A percentile compares a stretch with the other conserved stretches of the same genome.
Evolutionary conservation across 1,140 invertebrate species (phyloP).

Genomic region (Trissolcus basalis): DNA sequence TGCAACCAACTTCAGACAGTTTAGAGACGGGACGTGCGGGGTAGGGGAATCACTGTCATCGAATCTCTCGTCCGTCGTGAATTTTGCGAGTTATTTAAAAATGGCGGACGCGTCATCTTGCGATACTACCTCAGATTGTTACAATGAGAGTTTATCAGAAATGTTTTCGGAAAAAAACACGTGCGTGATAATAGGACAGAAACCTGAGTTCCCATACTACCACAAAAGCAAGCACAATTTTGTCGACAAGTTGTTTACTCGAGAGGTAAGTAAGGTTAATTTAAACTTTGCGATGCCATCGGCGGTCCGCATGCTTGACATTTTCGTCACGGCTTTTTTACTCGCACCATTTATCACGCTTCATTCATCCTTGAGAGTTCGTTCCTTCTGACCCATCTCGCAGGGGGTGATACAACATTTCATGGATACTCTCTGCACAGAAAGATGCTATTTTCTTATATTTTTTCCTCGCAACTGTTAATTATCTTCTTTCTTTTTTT

Average conservation of each 20-base stretch:
- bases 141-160: constrained; percentile 73
- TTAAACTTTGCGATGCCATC: constrained; percentile 28
- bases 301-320: constrained; percentile 42
- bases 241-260: constrained; percentile 69
- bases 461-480: too few species aligned
- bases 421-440: too few species aligned
- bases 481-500: constrained; percentile 15
- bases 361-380: neutral
- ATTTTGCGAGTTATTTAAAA: constrained; percentile 73
- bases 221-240: constrained; percentile 65
- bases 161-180: constrained; percentile 70
- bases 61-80: constrained; percentile 24
- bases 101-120: constrained; percentile 76
- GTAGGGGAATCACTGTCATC: neutral
- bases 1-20: too few species aligned
- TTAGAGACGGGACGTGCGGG: too few species aligned
- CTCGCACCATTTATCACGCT: neutral
- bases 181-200: constrained; percentile 67
- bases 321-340: constrained; percentile 2
- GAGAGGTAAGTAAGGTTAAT: constrained; percentile 70
- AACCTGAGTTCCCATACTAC: constrained; percentile 59
- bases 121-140: constrained; percentile 75
- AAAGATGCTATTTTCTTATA: neutral
- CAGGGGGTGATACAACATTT: too few species aligned
- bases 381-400: too few species aligned